Evolutionary conservation across 2,113 vertebrate genomes (phyloP).

Genomic region (Bettongia penicillata): DNA sequence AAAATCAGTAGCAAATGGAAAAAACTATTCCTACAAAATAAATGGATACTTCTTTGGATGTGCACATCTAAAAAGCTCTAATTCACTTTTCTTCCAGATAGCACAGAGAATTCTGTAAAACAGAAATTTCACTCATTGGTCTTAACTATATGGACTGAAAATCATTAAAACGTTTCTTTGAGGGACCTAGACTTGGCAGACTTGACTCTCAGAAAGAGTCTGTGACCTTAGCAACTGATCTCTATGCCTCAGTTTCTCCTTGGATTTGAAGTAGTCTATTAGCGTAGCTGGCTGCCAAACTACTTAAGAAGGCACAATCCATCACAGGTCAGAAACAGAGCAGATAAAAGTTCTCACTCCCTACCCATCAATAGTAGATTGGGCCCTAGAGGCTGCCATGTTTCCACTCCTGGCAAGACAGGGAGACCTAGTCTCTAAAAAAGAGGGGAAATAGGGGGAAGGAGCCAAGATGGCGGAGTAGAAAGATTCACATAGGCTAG

Average conservation of each 20-base stretch:
- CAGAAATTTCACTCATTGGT: background rate
- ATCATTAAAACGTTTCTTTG: slow-evolving; percentile 24
- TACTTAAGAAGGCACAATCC: background rate
- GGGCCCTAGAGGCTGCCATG: background rate
- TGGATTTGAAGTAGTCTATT: background rate
- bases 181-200: background rate
- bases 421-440: background rate
- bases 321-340: background rate
- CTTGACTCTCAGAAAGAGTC: background rate
- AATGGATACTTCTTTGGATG: slow-evolving; percentile 35
- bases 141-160: slow-evolving; percentile 35
- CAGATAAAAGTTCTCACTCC: background rate
- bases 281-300: background rate
- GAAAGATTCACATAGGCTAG: too few relatives aligned
- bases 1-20: background rate
- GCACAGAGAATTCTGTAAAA: background rate
- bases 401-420: background rate
- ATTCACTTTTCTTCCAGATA: slow-evolving; percentile 1
- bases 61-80: background rate
- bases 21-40: slow-evolving; percentile 27
- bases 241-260: slow-evolving; percentile 8
- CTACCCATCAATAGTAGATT: background rate
- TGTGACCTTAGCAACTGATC: slow-evolving; percentile 8
- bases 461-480: too few relatives aligned
- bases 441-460: background rate